These are phyloP conservation scores for Oxyteleia sp. DNA, from an alignment of 2,888 invertebrate genomes.

Conservation along the genomic window DNA sequence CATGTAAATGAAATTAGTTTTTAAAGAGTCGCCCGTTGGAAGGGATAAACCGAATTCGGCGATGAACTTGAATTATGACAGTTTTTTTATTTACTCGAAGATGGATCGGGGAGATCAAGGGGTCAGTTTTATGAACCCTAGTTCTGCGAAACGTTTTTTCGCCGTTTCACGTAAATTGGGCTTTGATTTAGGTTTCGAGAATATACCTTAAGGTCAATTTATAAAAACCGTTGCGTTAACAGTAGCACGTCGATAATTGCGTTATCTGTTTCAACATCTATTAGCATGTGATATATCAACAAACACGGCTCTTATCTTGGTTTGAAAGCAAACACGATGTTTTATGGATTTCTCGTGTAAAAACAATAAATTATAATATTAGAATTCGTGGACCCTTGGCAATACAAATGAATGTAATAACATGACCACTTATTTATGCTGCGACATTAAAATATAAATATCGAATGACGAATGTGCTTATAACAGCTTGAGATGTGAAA, in stretches of 20 bases:
- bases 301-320: conserved; percentile 26
- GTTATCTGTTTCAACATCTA: conserved; percentile 38
- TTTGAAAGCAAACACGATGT: conserved; percentile 19
- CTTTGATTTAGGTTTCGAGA: background rate
- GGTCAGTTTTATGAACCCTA: conserved; percentile 7
- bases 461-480: background rate
- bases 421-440: background rate
- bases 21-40: background rate
- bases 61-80: too few species aligned
- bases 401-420: background rate
- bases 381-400: background rate
- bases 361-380: conserved; percentile 11
- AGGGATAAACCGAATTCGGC: background rate
- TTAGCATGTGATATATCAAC: conserved; percentile 23
- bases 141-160: background rate
- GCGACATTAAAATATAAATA: background rate
- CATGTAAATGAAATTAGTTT: background rate
- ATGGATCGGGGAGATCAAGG: conserved; percentile 11
- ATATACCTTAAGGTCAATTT: background rate
- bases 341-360: conserved; percentile 36
- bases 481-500: background rate
- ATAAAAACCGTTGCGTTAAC: background rate
- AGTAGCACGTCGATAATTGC: conserved; percentile 28
- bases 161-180: background rate
- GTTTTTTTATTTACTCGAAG: background rate